phyloP scores from a whole-genome alignment of 2,888 invertebrate species.

The Catonia carolina region DNA sequence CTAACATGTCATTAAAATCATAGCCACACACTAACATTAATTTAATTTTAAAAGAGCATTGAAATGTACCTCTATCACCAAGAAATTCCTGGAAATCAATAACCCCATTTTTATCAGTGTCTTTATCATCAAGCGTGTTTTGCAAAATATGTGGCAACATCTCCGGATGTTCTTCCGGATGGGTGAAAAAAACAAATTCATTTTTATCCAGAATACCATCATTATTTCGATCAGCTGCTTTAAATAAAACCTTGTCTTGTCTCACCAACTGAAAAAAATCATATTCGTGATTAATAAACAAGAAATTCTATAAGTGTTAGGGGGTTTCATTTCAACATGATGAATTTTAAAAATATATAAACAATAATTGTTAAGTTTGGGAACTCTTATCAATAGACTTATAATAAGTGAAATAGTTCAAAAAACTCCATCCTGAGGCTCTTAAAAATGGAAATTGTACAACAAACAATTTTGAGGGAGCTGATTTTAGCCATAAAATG shows the following conservation, averaged over 20 bases:
- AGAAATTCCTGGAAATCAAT: conserved; percentile 82
- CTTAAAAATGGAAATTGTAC: no score
- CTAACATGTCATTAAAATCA: no score
- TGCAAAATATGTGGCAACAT: conserved; percentile 76
- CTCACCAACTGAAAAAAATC: conserved; percentile 49
- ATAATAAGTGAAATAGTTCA: no score
- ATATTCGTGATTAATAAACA: not conserved
- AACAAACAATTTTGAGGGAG: no score
- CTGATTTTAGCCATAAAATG: no score
- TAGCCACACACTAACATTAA: no score
- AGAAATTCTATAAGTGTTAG: not conserved
- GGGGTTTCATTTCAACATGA: conserved; percentile 3
- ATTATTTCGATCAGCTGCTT: conserved; percentile 72
- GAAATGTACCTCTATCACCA: conserved; percentile 55
- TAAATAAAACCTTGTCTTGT: conserved; percentile 83
- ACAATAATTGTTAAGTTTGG: no score
- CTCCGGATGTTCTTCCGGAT: conserved; percentile 85
- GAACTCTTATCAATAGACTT: no score
- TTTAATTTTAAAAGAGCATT: no score
- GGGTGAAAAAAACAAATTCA: conserved; percentile 85
- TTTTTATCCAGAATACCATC: conserved; percentile 66
- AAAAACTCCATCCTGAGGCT: no score
- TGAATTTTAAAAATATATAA: no score
- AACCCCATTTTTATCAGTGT: conserved; percentile 72
- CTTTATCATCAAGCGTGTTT: conserved; percentile 81